Evolutionary conservation across 2,113 vertebrate genomes (phyloP), one percentile per base, ranked within the genome.

Genomic region (Phylloscopus trochilus): DNA sequence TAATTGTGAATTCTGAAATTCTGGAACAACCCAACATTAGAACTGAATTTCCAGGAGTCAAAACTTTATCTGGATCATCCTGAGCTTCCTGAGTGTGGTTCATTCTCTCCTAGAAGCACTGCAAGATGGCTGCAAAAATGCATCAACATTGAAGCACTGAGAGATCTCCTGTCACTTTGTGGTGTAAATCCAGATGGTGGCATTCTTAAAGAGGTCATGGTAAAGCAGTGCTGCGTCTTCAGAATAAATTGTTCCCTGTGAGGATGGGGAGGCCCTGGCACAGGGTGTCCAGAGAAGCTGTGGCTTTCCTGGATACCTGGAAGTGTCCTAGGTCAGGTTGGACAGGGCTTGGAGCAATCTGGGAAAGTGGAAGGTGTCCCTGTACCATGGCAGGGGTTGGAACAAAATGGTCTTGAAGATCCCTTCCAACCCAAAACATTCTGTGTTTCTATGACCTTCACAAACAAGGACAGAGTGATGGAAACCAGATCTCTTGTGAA

Each of bases 311-410:
- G 82, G 49, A 58, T 43, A 31, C 7, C 58, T 74, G 44, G 10
- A 3, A 52, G 7, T 20, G 44, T 4, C 28, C 37, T 74, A 52
- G 28, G 33, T 19, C 33, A n/a, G 44, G 33, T 0, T 81, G 68
- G 76, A 51, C 0, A 0, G 66, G 13, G 13, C 16, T 79, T 41
- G 49, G 58, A 56, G 14, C 3, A 12, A 0, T 8, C 10, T 56
- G 35, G 30, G 21, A 0, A 0, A 4, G 49, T 26, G 20, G 13
- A 3, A 70, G 4, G 0, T 18, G 24, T 55, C 24, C n/a, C 30
- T 87, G 24, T 7, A 44, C 6, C 15, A 11, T 21, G 26, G 21
- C 4, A 43, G 9, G 13, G 6, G 13, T 0, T 62, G 47, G 1
- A 19, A n/a, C 3, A 2, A 3, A 7, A 35, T 11, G 5, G 0